Base-by-base conservation (phyloP, 2,888 invertebrate species). In the Agonopterix arenella region DNA sequence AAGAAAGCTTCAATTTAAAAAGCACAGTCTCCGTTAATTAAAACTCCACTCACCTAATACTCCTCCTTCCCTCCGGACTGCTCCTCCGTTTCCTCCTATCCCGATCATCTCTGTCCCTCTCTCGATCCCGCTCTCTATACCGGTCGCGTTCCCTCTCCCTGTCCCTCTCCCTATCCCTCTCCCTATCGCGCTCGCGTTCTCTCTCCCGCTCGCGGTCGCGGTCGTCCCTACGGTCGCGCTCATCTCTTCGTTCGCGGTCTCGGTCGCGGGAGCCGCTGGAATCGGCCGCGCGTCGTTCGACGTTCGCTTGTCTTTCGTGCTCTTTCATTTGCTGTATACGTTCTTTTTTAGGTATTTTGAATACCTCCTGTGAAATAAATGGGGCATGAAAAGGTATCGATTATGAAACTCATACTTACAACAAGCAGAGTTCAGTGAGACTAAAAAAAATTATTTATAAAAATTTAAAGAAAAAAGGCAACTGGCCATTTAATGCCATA, bases 241-340 rank as follows among this genome's bases (percentile, higher is more conserved):
- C 73, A 2, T 73, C 59, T 0, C 68, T 68, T 1, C 67, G 56
- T 3, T 72, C 71, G 2, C 69, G 57, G 36, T 80, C 82, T 0
- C 82, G 65, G 45, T 85, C 85, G 0, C 85, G 66, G 2, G 84
- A 67, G 0, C 85, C 89, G 52, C 86, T 89, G 0, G 86, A 84
- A 54, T 86, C 89, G 0, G 88, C 89, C 11, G 86, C 88, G 18
- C 88, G 73, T 1, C 86, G 65, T 47, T 86, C 89, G 0, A 89
- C 90, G 85, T 96, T 96, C 7, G 97, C 97, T 89, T 97, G 96
- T 40, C 96, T 90, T 83, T 98, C 98, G 71, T 97, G 97, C 71
- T 97, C 96, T 72, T 97, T 97, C 94, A 98, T 96, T 78, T 97
- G 97, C 70, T 98, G 97, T 54, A 97, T 95, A 51, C 97, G 91